phyloP scores from a whole-genome alignment of 2,797 vertebrate genomes.

The Malurus leucopterus region DNA sequence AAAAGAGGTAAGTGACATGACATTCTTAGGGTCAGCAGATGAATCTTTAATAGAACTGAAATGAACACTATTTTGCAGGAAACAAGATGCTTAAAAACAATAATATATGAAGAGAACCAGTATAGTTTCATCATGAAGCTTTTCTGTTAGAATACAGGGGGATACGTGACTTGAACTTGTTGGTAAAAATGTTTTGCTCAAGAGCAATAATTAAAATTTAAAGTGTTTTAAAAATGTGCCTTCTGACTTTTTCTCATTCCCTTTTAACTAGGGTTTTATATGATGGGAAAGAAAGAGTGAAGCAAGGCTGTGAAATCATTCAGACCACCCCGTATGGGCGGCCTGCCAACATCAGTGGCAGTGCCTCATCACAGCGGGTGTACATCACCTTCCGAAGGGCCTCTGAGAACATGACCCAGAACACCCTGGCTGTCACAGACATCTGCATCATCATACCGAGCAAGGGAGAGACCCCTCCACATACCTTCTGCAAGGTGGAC shows the following conservation, averaged over 20 bases:
- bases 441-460: slow-evolving; percentile 94
- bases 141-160: not conserved
- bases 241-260: not conserved
- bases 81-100: not conserved
- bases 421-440: slow-evolving; percentile 92
- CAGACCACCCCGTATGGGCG: slow-evolving; percentile 91
- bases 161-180: not conserved
- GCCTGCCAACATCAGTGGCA: slow-evolving; percentile 90
- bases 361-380: slow-evolving; percentile 90
- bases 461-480: slow-evolving; percentile 93
- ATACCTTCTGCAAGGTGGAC: slow-evolving; percentile 97
- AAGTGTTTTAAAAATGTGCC: not conserved
- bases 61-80: not conserved
- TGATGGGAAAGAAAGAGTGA: slow-evolving; percentile 96
- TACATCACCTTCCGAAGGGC: slow-evolving; percentile 94
- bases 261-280: slow-evolving; percentile 82
- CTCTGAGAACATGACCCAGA: slow-evolving; percentile 87
- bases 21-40: not conserved
- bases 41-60: not conserved
- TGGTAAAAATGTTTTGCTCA: not conserved
- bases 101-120: not conserved
- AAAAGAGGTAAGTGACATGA: not conserved
- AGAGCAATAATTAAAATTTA: not conserved
- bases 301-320: slow-evolving; percentile 93
- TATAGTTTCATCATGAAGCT: not conserved